Base-by-base conservation (phyloP, 2,888 invertebrate genomes). In the Chalcis sispes region DNA sequence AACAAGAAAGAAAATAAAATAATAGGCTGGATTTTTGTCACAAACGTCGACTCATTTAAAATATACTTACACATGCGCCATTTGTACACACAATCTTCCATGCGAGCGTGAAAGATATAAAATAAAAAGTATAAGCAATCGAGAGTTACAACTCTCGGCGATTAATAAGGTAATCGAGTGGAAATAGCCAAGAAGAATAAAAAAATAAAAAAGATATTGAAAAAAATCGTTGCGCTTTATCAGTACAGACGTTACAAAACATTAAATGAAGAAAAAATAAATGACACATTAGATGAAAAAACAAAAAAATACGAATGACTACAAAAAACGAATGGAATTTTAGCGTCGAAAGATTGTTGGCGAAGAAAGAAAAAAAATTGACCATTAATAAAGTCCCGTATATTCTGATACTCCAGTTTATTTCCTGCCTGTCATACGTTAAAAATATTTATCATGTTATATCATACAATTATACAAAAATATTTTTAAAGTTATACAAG, bases 321-420 rank as follows among this genome's bases (percentile, higher is more conserved):
- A n/a, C n/a, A n/a, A n/a, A n/a, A n/a, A 58, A 65, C 10, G 36
- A 67, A 72, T 20, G 32, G 36, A 58, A 59, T 70, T 58, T 65
- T 59, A 58, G 59, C 36, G 52, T 40, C n/a, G 40, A 61, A 54
- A 61, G 20, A 64, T 72, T 77, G 59, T 73, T 77, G 56, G 56
- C 10, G 54, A 65, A 61, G n/a, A 80, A 80, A 82, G 42, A 69
- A 58, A 80, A 80, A 82, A 81, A 76, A 82, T 79, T 81, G 81
- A 83, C 80, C 81, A 83, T 80, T 81, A 84, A 84, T 84, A 85
- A 84, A 84, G 78, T 79, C 83, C 81, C 79, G 80, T 83, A 83
- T 84, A 84, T 85, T 84, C 83, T 84, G 84, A 84, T 84, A 84
- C 81, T 71, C 54, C 59, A 77, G 42, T 77, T 77, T 71, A 67